phyloP scores from a whole-genome alignment of 2,113 vertebrate genomes.

The Perca fluviatilis region DNA sequence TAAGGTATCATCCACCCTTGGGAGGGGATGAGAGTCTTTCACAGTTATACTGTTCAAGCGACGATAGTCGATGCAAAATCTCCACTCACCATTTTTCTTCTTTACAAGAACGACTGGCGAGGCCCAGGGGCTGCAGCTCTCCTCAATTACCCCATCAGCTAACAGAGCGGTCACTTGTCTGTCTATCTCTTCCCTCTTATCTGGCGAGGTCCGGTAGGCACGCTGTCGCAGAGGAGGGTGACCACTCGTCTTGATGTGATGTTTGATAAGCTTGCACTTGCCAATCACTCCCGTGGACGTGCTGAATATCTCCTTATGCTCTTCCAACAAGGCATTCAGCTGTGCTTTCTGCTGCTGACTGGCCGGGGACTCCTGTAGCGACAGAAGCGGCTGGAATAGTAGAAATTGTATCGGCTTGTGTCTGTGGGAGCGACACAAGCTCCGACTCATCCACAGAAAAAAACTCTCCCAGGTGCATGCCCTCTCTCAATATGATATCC shows the following conservation, averaged over 20 bases:
- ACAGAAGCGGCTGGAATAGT: too few relatives aligned
- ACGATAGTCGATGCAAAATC: background rate
- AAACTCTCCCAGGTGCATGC: background rate
- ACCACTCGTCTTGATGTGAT: background rate
- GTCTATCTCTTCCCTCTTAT: background rate
- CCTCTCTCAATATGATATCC: background rate
- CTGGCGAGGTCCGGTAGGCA: background rate
- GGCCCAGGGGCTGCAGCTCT: background rate
- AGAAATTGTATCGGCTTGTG: background rate
- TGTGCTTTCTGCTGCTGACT: background rate
- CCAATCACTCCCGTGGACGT: background rate
- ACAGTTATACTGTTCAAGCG: background rate
- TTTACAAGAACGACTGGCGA: background rate
- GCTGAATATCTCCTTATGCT: background rate
- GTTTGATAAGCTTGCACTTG: background rate
- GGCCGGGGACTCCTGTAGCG: background rate
- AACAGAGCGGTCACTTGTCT: background rate
- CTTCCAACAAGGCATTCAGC: background rate
- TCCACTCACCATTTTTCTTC: background rate
- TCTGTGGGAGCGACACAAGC: background rate
- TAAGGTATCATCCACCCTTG: too few relatives aligned
- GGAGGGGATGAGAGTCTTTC: background rate
- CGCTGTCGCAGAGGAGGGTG: background rate
- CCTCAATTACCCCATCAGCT: background rate
- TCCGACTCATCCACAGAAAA: slow-evolving; percentile 2